Percentiles rank a stretch among this genome's conserved stretches.
Conservation (phyloP, 2,797 vertebrate genomes). For the Micromesistius poutassou region DNA sequence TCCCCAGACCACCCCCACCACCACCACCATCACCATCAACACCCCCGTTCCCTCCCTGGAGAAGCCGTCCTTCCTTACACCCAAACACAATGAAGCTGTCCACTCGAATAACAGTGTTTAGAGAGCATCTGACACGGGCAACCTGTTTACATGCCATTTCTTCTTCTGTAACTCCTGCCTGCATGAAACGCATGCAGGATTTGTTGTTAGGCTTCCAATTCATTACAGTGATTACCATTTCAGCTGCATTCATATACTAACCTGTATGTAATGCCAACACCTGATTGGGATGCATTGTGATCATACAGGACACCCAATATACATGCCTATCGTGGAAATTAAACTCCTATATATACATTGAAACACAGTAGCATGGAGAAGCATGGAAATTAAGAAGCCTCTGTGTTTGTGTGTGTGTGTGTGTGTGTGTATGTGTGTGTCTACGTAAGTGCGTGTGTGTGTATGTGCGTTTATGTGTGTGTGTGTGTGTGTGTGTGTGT, state of each 20-base stretch:
- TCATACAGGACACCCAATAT: background rate
- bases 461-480: too few relatives aligned
- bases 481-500: constrained; percentile 14
- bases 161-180: background rate
- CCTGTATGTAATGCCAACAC: background rate
- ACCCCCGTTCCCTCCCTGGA: constrained; percentile 16
- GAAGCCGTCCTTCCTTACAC: too few relatives aligned
- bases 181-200: background rate
- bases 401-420: background rate
- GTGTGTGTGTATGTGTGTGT: background rate
- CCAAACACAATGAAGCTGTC: too few relatives aligned
- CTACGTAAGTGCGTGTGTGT: background rate
- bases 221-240: background rate
- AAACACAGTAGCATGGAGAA: background rate
- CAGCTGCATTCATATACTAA: background rate
- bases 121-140: background rate
- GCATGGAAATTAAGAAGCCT: background rate
- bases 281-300: too few relatives aligned
- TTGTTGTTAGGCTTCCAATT: background rate
- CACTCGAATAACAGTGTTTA: too few relatives aligned
- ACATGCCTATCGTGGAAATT: background rate
- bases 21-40: background rate
- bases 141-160: background rate
- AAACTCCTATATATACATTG: background rate
- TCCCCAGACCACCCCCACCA: background rate